Base-by-base conservation (phyloP, 1,140 invertebrate species). In the Ooceraea biroi region DNA sequence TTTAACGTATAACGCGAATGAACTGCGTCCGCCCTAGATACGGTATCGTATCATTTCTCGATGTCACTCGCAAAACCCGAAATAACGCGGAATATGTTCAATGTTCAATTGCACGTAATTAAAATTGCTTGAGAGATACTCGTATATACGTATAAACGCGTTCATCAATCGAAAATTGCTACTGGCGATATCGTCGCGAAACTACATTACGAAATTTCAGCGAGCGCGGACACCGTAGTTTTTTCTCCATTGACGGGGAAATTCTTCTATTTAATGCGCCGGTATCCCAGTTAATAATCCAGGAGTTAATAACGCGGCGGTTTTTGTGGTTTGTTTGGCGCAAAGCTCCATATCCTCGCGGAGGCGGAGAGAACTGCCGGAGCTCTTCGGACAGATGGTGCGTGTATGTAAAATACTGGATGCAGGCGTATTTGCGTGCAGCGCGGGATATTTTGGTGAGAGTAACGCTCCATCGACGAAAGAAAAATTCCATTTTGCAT, bases 271-370 rank as follows among this genome's bases (percentile, higher is more conserved):
- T 58, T 66, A 77, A 71, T 57, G 27, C 52, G 19, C 58, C 46
- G 66, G 30, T 55, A 48, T 68, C 46, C 48, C 58, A 68, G 55
- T 84, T 87, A 60, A 87, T 88, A 84, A 88, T 84, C 74, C 73
- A n/a, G 60, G 74, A 52, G 65, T 88, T 88, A 87, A 88, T 88
- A 88, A 87, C 55, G 80, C 61, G 58, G 27, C 19, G 85, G 71
- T 86, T 83, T 60, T 77, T 63, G 82, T 55, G 80, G 82, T 84
- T 87, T 84, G 61, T 87, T 84, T 80, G 60, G 25, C 44, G 17
- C 46, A 71, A 41, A 44, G 46, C 52, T 58, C 55, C 63, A 22
- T 82, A 80, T 71, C 68, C 52, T 72, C 41, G 36, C 41, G 48
- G 36, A 52, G 36, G 66, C 66, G 61, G 84, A 86, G 80, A 80